Percentiles rank a stretch among this genome's conserved stretches.
Evolutionary conservation across 2,113 vertebrate species (phyloP).

Genomic region (Argyrosomus japonicus): DNA sequence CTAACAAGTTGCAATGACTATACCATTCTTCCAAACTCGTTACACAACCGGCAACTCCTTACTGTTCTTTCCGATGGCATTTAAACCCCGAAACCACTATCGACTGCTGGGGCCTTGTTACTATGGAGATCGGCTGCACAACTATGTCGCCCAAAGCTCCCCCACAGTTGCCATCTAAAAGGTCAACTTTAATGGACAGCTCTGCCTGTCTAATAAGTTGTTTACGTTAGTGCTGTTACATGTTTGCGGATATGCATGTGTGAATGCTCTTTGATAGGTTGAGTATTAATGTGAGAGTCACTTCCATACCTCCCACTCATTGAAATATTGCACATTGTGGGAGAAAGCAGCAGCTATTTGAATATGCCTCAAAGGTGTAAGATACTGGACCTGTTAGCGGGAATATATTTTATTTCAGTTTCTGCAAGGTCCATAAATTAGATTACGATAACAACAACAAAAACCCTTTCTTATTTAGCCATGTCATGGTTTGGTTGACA

Average conservation of each 20-base stretch:
- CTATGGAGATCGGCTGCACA: slow-evolving; percentile 59
- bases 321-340: slow-evolving; percentile 22
- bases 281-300: slow-evolving; percentile 2
- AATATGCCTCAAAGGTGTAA: slow-evolving; percentile 1
- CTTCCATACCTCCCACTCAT: slow-evolving; percentile 41
- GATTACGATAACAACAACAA: background rate
- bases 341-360: slow-evolving; percentile 30
- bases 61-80: slow-evolving; percentile 44
- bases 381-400: background rate
- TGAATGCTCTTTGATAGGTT: slow-evolving; percentile 7
- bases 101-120: slow-evolving; percentile 33
- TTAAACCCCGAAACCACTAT: slow-evolving; percentile 46
- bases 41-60: slow-evolving; percentile 30
- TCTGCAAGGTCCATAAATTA: background rate
- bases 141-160: slow-evolving; percentile 42
- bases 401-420: background rate
- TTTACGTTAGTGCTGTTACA: slow-evolving; percentile 35
- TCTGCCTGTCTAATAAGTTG: slow-evolving; percentile 34
- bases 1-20: slow-evolving; percentile 42
- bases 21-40: slow-evolving; percentile 27
- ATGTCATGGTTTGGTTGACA: slow-evolving; percentile 1
- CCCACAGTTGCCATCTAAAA: slow-evolving; percentile 56
- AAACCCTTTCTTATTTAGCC: background rate
- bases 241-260: slow-evolving; percentile 35
- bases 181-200: slow-evolving; percentile 72